Base-by-base conservation (phyloP, 2,888 invertebrate genomes). In the Achlya flavicornis region DNA sequence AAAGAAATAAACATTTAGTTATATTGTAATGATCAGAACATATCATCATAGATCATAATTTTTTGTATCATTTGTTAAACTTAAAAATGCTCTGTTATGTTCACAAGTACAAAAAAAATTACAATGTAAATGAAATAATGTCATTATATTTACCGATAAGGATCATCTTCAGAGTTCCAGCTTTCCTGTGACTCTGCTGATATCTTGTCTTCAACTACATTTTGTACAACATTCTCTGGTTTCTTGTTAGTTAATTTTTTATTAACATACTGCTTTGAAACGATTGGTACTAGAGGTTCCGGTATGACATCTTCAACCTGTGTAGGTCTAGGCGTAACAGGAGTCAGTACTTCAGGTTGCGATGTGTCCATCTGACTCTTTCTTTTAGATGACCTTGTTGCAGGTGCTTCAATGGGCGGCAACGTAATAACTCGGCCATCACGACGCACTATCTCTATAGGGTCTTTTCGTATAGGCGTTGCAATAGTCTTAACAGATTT, bases 141-240 rank as follows among this genome's bases (percentile, higher is more conserved):
- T 12, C 32, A 35, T 61, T 48, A 16, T 57, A 61, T 73, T 71
- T 88, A 95, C 95, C 95, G 96, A 80, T 97, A 96, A 10, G 98
- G 98, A 94, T 98, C 98, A 90, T 98, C 98, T 89, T 98, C 98
- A n/a, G 97, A 97, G 87, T 96, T 96, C 84, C 95, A 95, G 83
- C 95, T 95, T 72, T 95, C 96, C 79, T 95, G 95, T 64, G 95
- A 95, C 79, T 95, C 95, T 58, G 90, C 92, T 66, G 94, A 93
- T 87, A 78, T 75, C 87, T 87, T 93, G 74, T 85, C 93, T 67
- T 81, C 70, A 64, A 75, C 74, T 61, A 84, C 76, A 46, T 77
- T 61, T 68, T 76, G 79, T 61, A 74, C 32, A 33, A 72, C 43
- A 64, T 64, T 78, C 64, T 90, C 91, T 63, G 76, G 86, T 75